These are phyloP conservation scores for Caretta caretta DNA, from an alignment of 2,113 vertebrate genomes.

Conservation along the genomic window DNA sequence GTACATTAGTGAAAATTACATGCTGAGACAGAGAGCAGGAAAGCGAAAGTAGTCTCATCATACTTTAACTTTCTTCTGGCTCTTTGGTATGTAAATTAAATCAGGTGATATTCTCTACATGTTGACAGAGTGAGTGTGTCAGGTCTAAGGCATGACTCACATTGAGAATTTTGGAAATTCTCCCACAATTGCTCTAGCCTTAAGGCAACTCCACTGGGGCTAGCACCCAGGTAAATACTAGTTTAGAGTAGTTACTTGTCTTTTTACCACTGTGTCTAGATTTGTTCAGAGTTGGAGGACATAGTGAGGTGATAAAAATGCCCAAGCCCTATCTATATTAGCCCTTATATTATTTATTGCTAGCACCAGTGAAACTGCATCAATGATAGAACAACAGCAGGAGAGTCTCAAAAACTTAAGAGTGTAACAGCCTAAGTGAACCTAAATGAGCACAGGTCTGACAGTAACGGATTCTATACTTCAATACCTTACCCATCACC, in stretches of 20 bases:
- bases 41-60: neutral
- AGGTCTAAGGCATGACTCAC: neutral
- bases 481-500: neutral
- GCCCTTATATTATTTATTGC: neutral
- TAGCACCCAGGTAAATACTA: fast-evolving
- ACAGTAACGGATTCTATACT: neutral
- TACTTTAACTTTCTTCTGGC: neutral
- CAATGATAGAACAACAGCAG: neutral
- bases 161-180: neutral
- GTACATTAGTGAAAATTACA: neutral
- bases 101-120: neutral
- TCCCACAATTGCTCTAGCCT: neutral
- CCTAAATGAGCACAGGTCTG: fast-evolving
- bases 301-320: neutral
- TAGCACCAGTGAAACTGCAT: neutral
- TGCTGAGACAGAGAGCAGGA: neutral
- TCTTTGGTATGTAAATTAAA: neutral
- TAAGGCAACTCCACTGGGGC: neutral
- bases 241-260: fast-evolving
- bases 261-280: neutral
- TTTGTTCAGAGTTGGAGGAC: neutral
- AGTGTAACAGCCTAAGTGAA: neutral
- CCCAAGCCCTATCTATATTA: neutral
- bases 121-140: neutral
- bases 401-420: neutral